Percentiles rank a stretch among this genome's conserved stretches.
Evolutionary conservation across 2,888 invertebrate genomes (phyloP).

Genomic region (Theodoxus fluviatilis): DNA sequence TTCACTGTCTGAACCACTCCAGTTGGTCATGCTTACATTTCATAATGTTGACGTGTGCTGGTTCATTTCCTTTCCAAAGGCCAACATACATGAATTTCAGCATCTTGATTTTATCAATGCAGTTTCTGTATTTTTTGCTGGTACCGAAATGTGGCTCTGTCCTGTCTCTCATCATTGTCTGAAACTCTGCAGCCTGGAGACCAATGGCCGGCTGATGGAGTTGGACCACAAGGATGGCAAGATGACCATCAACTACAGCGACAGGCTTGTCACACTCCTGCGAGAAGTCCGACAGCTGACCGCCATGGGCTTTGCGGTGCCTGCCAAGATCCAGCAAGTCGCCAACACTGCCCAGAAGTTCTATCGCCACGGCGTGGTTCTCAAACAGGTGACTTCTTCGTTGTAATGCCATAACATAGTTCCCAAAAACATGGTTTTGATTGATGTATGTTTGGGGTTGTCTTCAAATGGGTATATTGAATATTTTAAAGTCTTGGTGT

Average conservation of each 20-base stretch:
- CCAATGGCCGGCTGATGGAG: conserved; percentile 68
- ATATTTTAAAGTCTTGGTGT: no score
- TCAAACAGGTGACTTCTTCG: conserved; percentile 86
- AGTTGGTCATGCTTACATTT: no score
- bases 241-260: conserved; percentile 85
- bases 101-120: not conserved
- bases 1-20: not conserved
- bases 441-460: no score
- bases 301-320: conserved; percentile 80
- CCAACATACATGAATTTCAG: not conserved
- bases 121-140: not conserved
- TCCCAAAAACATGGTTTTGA: no score
- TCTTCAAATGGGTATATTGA: no score
- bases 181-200: conserved; percentile 63
- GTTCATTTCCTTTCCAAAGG: no score
- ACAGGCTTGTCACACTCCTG: conserved; percentile 81
- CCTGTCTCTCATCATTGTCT: not conserved
- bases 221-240: conserved; percentile 66
- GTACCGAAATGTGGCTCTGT: not conserved
- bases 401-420: no score
- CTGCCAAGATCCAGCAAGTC: conserved; percentile 77
- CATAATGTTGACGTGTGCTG: no score
- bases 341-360: conserved; percentile 79
- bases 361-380: conserved; percentile 81
- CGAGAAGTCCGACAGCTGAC: conserved; percentile 87